phyloP scores from a whole-genome alignment of 2,113 vertebrate genomes.

The Theristicus caerulescens region DNA sequence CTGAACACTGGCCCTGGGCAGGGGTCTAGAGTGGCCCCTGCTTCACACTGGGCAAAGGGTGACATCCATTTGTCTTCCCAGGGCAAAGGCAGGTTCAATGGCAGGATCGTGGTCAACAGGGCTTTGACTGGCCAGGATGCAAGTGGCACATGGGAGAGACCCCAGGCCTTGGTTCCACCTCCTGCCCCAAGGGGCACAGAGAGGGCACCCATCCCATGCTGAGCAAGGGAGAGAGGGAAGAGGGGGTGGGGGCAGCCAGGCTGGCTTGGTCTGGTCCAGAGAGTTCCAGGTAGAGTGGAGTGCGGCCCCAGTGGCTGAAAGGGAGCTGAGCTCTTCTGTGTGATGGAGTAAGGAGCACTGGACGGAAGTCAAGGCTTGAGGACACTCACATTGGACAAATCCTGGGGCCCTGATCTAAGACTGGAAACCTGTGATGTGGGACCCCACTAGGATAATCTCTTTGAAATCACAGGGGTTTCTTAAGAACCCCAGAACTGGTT shows the following conservation, averaged over 20 bases:
- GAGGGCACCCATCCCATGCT: not conserved
- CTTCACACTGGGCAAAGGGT: not conserved
- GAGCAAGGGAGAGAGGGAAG: not conserved
- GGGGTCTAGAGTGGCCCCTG: too few species aligned
- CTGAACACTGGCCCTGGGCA: not conserved
- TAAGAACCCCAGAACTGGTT: not conserved
- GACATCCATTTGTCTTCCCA: not conserved
- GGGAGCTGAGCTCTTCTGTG: not conserved
- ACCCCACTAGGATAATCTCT: not conserved
- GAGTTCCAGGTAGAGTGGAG: too few species aligned
- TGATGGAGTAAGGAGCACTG: not conserved
- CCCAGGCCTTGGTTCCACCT: not conserved
- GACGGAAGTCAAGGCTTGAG: too few species aligned
- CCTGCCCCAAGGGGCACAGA: not conserved
- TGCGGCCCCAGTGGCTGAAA: not conserved
- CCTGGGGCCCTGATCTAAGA: not conserved
- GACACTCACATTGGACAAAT: not conserved
- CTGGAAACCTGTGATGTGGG: not conserved
- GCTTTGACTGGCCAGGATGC: not conserved
- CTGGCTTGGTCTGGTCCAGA: not conserved
- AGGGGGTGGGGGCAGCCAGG: not conserved
- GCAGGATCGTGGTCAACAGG: not conserved
- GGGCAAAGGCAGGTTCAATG: not conserved
- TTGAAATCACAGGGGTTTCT: not conserved
- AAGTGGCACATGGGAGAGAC: not conserved